phyloP scores from a whole-genome alignment of 2,888 invertebrate species.

The Orthonychiurus folsomi region DNA sequence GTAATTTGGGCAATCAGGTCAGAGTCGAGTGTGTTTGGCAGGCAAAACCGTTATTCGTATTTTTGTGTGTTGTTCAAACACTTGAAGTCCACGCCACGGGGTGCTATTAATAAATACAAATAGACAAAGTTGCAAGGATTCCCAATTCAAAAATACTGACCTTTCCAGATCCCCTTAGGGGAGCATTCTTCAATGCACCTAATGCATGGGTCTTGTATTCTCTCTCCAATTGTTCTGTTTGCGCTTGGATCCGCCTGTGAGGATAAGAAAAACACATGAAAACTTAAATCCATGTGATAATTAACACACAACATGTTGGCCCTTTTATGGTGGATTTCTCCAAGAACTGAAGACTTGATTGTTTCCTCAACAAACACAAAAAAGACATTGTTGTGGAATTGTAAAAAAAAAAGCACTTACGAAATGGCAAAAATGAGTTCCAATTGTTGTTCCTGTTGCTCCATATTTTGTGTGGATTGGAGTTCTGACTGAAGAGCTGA shows the following conservation, averaged over 20 bases:
- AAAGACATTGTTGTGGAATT: too few relatives aligned
- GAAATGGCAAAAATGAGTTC: conserved; percentile 57
- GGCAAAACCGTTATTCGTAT: too few relatives aligned
- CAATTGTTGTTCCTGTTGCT: conserved; percentile 57
- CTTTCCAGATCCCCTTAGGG: conserved; percentile 55
- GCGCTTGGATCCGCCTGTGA: conserved; percentile 59
- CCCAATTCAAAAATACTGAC: too few relatives aligned
- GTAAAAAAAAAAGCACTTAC: conserved; percentile 52
- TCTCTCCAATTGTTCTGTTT: conserved; percentile 59
- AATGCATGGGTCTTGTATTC: conserved; percentile 59
- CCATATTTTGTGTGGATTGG: conserved; percentile 52
- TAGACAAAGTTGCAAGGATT: too few relatives aligned
- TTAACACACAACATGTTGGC: background rate
- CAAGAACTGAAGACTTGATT: too few relatives aligned
- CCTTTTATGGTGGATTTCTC: background rate
- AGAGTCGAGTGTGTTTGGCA: too few relatives aligned
- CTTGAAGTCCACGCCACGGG: too few relatives aligned
- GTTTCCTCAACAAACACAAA: too few relatives aligned
- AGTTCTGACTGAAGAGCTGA: conserved; percentile 58
- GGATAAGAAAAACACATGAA: conserved; percentile 23
- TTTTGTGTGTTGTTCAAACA: too few relatives aligned
- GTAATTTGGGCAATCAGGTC: too few relatives aligned
- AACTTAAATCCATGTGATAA: conserved; percentile 1
- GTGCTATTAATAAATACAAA: too few relatives aligned
- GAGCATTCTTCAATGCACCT: conserved; percentile 54